Evolutionary conservation across 2,888 invertebrate species (phyloP).

Genomic region (Tenthredo distinguenda): DNA sequence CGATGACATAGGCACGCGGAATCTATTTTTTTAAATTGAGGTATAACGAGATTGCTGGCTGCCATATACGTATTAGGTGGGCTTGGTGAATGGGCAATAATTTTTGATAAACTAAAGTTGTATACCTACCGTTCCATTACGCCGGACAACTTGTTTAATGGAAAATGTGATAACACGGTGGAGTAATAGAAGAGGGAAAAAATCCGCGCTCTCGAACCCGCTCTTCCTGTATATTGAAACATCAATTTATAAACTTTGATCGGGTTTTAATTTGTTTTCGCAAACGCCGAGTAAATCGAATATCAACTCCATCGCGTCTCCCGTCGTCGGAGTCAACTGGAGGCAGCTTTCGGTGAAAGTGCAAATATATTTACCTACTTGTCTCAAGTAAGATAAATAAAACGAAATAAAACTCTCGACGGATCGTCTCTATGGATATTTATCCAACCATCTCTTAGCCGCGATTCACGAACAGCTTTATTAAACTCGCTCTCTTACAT

Average conservation of each 20-base stretch:
- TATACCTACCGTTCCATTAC: conserved; percentile 36
- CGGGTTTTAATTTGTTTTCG: conserved; percentile 73
- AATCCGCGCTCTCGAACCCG: conserved; percentile 50
- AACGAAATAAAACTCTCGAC: conserved; percentile 18
- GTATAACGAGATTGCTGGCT: background rate
- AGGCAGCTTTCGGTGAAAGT: conserved; percentile 19
- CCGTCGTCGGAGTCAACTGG: conserved; percentile 33
- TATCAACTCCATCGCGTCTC: conserved; percentile 44
- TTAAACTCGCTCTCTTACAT: background rate
- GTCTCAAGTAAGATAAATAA: conserved; percentile 35
- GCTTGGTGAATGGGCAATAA: conserved; percentile 22
- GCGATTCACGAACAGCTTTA: background rate
- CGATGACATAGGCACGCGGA: background rate
- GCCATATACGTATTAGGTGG: background rate
- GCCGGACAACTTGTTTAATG: conserved; percentile 52
- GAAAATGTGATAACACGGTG: conserved; percentile 63
- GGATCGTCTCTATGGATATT: background rate
- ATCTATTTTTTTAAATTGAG: conserved; percentile 26
- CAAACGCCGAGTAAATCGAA: conserved; percentile 47
- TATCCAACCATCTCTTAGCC: background rate
- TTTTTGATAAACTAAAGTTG: conserved; percentile 43
- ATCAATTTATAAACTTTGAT: conserved; percentile 74
- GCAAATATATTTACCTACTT: conserved; percentile 42
- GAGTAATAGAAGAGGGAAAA: conserved; percentile 53
- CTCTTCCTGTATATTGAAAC: conserved; percentile 69